A percentile compares a stretch with the other conserved stretches of the same genome.
These are phyloP conservation scores for Smithornis capensis DNA, from an alignment of 2,113 vertebrate genomes.

Conservation along the genomic window DNA sequence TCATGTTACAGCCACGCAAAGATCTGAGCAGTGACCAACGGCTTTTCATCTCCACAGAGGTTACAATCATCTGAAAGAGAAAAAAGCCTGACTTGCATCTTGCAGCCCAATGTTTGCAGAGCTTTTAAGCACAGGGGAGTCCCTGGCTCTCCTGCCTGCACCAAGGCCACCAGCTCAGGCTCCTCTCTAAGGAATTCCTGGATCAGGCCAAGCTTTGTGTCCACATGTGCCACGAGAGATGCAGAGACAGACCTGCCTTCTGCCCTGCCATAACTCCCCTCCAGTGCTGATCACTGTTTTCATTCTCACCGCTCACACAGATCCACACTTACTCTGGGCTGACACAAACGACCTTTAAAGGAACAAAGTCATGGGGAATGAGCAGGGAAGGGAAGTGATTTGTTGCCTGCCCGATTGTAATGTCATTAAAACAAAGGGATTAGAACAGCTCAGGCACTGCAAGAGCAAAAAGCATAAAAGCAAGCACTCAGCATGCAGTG, in stretches of 20 bases:
- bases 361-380: background rate
- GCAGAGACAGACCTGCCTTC: background rate
- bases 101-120: background rate
- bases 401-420: background rate
- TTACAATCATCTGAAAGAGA: background rate
- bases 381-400: slow-evolving; percentile 19
- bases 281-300: background rate
- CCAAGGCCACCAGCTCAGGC: background rate
- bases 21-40: background rate
- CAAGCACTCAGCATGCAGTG: slow-evolving; percentile 4
- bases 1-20: background rate
- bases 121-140: background rate
- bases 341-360: background rate
- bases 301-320: background rate
- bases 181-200: background rate
- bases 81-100: background rate
- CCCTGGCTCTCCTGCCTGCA: background rate
- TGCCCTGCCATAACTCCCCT: background rate
- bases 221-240: fast-evolving
- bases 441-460: background rate
- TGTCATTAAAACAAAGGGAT: slow-evolving; percentile 26
- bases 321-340: background rate
- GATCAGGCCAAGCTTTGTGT: background rate
- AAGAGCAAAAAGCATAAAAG: slow-evolving; percentile 37
- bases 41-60: background rate